Evolutionary conservation across 1,140 invertebrate species (phyloP).

Genomic region (Camponotus floridanus): DNA sequence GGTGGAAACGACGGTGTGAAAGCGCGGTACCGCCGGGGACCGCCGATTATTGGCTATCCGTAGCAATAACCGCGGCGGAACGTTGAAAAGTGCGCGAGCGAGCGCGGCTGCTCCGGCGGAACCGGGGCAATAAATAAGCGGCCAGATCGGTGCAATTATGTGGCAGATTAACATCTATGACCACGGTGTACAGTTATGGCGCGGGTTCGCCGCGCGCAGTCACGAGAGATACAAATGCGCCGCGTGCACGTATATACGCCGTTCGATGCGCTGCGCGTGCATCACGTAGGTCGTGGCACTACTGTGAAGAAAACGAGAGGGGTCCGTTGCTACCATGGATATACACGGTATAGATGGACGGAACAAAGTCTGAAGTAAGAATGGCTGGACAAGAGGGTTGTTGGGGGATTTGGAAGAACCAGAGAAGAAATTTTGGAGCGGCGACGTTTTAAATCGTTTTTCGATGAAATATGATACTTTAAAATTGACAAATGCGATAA

Average conservation of each 20-base stretch:
- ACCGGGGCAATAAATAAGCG: constrained; percentile 68
- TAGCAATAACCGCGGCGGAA: constrained; percentile 63
- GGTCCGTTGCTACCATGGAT: neutral
- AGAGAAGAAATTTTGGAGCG: neutral
- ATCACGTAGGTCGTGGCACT: constrained; percentile 39
- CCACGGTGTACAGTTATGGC: constrained; percentile 66
- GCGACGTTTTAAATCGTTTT: neutral
- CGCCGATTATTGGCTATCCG: constrained; percentile 51
- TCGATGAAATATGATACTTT: neutral
- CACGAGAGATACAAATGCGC: constrained; percentile 58
- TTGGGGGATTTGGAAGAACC: neutral
- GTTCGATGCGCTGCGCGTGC: constrained; percentile 30
- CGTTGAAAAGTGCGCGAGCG: constrained; percentile 63
- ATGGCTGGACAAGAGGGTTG: neutral
- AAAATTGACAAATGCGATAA: neutral
- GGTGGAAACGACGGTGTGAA: constrained; percentile 71
- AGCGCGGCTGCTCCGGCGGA: constrained; percentile 44
- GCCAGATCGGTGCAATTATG: constrained; percentile 70
- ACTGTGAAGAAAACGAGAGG: constrained; percentile 30
- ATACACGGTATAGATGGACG: neutral
- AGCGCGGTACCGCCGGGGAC: constrained; percentile 50
- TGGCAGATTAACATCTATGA: constrained; percentile 72
- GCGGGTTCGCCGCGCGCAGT: constrained; percentile 57
- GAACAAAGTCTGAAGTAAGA: neutral
- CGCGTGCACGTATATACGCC: constrained; percentile 16